Percentiles rank a stretch among this genome's conserved stretches.
Evolutionary conservation across 2,797 vertebrate species (phyloP).

Genomic region (Zalophus californianus): DNA sequence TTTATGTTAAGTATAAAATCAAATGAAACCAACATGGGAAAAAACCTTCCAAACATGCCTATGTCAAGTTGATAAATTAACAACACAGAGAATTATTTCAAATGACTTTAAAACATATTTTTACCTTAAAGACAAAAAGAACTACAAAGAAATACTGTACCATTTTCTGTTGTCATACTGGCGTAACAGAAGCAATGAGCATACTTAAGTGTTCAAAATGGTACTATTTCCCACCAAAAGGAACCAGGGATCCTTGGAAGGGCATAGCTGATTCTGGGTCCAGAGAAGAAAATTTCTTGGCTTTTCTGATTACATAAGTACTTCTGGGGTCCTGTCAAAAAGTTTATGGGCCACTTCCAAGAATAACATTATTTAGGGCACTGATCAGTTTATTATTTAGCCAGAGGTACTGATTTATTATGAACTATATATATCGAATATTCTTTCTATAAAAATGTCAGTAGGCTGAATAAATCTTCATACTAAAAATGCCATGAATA

Average conservation of each 20-base stretch:
- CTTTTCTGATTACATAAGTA: not conserved
- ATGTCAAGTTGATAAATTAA: not conserved
- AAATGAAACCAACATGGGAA: not conserved
- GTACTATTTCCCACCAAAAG: not conserved
- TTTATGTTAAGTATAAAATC: not conserved
- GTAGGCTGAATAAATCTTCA: constrained; percentile 4
- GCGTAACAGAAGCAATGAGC: not conserved
- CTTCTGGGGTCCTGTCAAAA: not conserved
- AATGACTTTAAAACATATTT: not conserved
- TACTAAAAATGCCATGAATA: not conserved
- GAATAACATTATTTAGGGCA: not conserved
- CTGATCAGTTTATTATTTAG: not conserved
- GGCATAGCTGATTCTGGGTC: not conserved
- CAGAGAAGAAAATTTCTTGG: not conserved
- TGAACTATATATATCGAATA: not conserved
- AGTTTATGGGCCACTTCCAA: not conserved
- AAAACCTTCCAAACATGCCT: not conserved
- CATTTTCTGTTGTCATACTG: not conserved
- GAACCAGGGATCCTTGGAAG: not conserved
- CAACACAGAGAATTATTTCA: not conserved
- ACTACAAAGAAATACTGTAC: not conserved
- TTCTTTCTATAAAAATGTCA: not conserved
- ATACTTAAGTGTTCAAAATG: not conserved
- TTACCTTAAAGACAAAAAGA: constrained; percentile 10
- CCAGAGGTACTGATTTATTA: not conserved